A percentile compares a stretch with the other conserved stretches of the same genome.
Evolutionary conservation across 1,140 invertebrate genomes (phyloP).

Genomic region (Ladona fulva): DNA sequence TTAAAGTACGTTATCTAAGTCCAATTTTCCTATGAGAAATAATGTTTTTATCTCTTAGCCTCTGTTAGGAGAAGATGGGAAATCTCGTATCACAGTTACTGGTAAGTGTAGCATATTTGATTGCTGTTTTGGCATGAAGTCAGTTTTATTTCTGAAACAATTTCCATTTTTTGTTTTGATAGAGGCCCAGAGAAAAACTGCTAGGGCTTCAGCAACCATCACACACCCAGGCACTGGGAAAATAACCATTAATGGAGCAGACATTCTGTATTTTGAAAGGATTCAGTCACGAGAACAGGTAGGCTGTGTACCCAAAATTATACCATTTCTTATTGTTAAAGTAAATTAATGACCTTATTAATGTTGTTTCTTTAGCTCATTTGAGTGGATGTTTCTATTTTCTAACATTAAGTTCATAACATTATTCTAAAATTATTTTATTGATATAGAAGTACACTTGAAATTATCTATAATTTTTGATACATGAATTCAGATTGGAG

Average conservation of each 20-base stretch:
- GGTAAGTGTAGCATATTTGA: slow-evolving; percentile 33
- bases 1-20: slow-evolving; percentile 13
- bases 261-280: slow-evolving; percentile 64
- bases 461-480: too few species aligned
- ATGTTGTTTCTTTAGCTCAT: too few species aligned
- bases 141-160: background rate
- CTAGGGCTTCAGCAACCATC: slow-evolving; percentile 56
- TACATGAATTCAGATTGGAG: too few species aligned
- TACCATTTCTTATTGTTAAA: background rate
- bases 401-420: too few species aligned
- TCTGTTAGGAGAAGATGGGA: slow-evolving; percentile 55
- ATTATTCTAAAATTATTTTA: too few species aligned
- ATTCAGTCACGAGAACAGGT: slow-evolving; percentile 66
- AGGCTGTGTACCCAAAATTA: slow-evolving; percentile 27
- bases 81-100: slow-evolving; percentile 55
- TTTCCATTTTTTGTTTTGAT: slow-evolving; percentile 26
- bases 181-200: slow-evolving; percentile 64
- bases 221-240: slow-evolving; percentile 68
- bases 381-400: too few species aligned
- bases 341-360: too few species aligned
- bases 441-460: too few species aligned
- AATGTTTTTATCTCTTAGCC: slow-evolving; percentile 36
- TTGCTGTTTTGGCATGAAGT: background rate
- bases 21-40: too few species aligned
- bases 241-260: slow-evolving; percentile 70